Conservation (phyloP, 2,888 invertebrate species). For the Atethmia centrago region DNA sequence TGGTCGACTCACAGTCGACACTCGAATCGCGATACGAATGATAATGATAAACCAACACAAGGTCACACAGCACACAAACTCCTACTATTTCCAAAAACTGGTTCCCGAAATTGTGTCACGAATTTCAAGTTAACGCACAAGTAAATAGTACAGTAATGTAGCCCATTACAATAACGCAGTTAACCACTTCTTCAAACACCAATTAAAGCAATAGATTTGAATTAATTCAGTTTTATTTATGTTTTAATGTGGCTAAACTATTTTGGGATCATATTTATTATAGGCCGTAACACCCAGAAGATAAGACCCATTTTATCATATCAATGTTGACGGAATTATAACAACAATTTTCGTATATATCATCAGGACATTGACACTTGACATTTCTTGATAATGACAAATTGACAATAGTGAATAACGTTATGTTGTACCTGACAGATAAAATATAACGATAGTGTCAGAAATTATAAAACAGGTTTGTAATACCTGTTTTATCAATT, state of each 20-base stretch:
- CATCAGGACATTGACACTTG: too few species aligned
- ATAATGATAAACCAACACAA: constrained; percentile 79
- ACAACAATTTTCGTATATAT: constrained; percentile 25
- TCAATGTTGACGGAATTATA: background rate
- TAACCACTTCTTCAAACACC: constrained; percentile 26
- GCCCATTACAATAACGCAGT: background rate
- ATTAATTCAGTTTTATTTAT: constrained; percentile 19
- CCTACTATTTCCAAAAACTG: constrained; percentile 46
- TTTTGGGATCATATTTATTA: constrained; percentile 2
- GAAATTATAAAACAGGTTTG: too few species aligned
- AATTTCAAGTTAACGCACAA: constrained; percentile 26
- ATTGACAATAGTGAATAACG: too few species aligned
- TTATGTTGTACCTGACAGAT: too few species aligned
- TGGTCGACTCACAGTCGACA: constrained; percentile 70
- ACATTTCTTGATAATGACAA: too few species aligned
- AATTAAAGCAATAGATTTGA: constrained; percentile 13
- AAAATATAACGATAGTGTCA: too few species aligned
- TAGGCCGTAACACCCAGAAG: rapidly evolving
- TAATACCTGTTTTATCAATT: too few species aligned
- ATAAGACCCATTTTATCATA: constrained; percentile 31
- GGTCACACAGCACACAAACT: constrained; percentile 68
- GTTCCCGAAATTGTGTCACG: constrained; percentile 62
- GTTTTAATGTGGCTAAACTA: constrained; percentile 14
- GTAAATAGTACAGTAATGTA: constrained; percentile 11
- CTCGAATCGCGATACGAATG: constrained; percentile 76